These are phyloP conservation scores for Myanophis thanlyinensis DNA, from an alignment of 2,113 vertebrate species.

Conservation along the genomic window DNA sequence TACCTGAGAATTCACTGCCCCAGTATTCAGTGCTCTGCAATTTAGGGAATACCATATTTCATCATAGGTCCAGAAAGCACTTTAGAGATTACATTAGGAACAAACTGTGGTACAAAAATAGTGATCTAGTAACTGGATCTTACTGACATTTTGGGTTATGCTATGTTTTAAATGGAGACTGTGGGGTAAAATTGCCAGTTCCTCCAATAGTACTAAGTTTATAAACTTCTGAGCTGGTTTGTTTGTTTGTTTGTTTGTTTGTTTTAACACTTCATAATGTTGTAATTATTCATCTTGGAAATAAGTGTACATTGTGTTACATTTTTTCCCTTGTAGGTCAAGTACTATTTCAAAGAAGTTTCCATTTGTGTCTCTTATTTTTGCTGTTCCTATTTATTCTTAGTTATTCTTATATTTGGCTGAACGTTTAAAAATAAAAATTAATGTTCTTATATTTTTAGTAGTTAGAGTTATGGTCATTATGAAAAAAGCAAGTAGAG, in stretches of 20 bases:
- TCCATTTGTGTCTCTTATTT: neutral
- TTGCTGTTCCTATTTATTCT: neutral
- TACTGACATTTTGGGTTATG: neutral
- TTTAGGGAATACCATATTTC: accelerated
- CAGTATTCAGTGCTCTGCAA: accelerated
- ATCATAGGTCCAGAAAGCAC: neutral
- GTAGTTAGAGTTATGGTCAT: neutral
- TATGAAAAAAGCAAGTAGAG: neutral
- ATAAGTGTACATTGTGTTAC: neutral
- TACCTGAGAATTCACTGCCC: neutral
- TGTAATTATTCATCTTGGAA: neutral
- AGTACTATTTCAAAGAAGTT: neutral
- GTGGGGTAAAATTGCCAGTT: constrained; percentile 33
- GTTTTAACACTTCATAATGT: neutral
- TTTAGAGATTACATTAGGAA: accelerated
- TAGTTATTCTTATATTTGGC: neutral
- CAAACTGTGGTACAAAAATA: neutral
- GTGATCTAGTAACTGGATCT: neutral
- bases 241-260: accelerated
- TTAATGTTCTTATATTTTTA: neutral
- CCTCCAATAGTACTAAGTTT: neutral
- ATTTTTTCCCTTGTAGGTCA: neutral
- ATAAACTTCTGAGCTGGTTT: accelerated
- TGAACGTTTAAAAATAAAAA: neutral
- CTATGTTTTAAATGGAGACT: constrained; percentile 51